A percentile compares a stretch with the other conserved stretches of the same genome.
These are phyloP conservation scores for Orchesella flavescens DNA, from an alignment of 2,888 invertebrate genomes.

Conservation along the genomic window DNA sequence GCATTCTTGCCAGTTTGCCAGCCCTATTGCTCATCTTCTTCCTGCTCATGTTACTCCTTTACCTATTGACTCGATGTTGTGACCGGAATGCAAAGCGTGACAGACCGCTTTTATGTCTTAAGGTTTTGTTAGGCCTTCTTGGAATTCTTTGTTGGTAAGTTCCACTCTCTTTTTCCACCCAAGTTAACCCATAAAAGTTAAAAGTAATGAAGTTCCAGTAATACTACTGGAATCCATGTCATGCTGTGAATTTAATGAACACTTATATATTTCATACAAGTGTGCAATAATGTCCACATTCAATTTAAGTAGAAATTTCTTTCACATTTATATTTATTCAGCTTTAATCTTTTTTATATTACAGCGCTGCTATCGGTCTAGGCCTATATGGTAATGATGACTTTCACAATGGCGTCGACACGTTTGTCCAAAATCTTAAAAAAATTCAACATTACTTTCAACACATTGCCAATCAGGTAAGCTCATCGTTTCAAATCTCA, in stretches of 20 bases:
- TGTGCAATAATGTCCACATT: neutral
- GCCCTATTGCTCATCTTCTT: constrained; percentile 94
- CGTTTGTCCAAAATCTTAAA: constrained; percentile 85
- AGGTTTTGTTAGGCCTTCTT: constrained; percentile 76
- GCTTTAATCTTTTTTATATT: constrained; percentile 60
- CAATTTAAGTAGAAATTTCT: no score
- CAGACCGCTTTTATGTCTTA: constrained; percentile 88
- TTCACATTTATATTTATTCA: no score
- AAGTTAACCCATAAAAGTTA: no score
- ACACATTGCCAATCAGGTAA: constrained; percentile 87
- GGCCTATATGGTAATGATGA: constrained; percentile 96
- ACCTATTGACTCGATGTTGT: constrained; percentile 95
- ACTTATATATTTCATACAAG: neutral
- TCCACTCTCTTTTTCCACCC: neutral
- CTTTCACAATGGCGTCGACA: constrained; percentile 90
- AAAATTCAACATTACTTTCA: constrained; percentile 87
- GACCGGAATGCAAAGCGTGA: constrained; percentile 92
- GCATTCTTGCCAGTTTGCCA: constrained; percentile 94
- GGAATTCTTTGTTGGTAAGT: constrained; percentile 86
- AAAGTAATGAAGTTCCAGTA: no score
- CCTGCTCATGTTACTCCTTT: constrained; percentile 89
- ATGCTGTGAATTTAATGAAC: no score
- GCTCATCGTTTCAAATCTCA: constrained; percentile 45
- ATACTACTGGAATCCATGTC: no score
- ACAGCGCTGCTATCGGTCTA: constrained; percentile 86